A percentile compares a stretch with the other conserved stretches of the same genome.
Evolutionary conservation across 2,797 vertebrate species (phyloP).

Genomic region (Malurus leucopterus): DNA sequence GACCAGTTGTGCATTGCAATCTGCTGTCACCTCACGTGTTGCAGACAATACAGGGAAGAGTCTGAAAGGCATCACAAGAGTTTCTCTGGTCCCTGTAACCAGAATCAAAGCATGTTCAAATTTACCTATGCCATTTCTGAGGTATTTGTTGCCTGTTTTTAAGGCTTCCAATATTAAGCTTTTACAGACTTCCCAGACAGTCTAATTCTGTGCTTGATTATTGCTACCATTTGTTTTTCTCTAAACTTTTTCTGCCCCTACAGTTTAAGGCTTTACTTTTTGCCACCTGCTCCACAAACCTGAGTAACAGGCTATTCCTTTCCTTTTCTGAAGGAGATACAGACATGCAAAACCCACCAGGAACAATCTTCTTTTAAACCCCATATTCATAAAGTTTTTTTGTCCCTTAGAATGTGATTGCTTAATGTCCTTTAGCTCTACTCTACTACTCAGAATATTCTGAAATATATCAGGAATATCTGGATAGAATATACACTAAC

Average conservation of each 20-base stretch:
- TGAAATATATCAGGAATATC: background rate
- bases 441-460: background rate
- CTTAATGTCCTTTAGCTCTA: background rate
- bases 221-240: background rate
- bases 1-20: background rate
- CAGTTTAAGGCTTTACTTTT: background rate
- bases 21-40: rapidly evolving
- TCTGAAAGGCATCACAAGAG: background rate
- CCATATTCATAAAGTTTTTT: background rate
- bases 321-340: background rate
- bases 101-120: background rate
- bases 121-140: background rate
- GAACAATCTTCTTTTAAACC: background rate
- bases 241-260: background rate
- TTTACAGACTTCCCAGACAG: background rate
- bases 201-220: background rate
- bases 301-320: background rate
- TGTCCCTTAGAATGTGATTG: background rate
- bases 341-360: background rate
- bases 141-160: background rate
- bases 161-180: background rate
- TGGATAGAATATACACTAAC: background rate
- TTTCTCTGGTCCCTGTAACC: background rate
- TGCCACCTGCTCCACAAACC: background rate
- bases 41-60: background rate